Base-by-base conservation (phyloP, 2,888 invertebrate species). In the Matsumyia berberina region DNA sequence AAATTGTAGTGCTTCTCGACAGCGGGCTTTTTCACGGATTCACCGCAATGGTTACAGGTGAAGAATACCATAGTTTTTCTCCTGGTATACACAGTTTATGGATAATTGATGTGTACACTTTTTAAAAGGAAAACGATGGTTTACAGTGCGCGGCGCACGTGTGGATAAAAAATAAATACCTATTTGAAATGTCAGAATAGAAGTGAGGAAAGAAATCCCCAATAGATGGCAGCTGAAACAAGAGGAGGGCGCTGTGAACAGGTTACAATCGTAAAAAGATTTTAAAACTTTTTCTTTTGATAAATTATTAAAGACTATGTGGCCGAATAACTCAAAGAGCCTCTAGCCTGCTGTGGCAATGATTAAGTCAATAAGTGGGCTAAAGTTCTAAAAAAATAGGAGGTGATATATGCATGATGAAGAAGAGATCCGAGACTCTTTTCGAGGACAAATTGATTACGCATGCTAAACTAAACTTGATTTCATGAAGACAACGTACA, bases 21-120 rank as follows among this genome's bases (percentile, higher is more conserved):
- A 90, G 96, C 95, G 29, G 96, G 96, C 90, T 99, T 99, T 90
- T 98, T 97, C 37, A 98, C 92, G 42, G 97, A 95, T 82, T 97
- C 97, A 0, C 98, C 98, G 90, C 99, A 99, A 87, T 95, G 94
- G 88, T 96, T 96, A 91, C 99, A 99, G 9, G 96, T 96, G 91
- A 99, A 99, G 67, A 97, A 96, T 49, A 99, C 99, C 99, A 99
- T 79, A 12, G 66, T 12, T 55, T 62, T 64, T 31, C 19, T 67
- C 55, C 29, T 69, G 37, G 4, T 74, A 60, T 49, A 67, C 53
- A 55, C 51, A 66, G 29, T 33, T 49, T 39, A 3, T 24, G 15
- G n/a, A 39, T 37, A 29, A 51, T 19, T 44, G 39, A 29, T 42
- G 39, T 37, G 35, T 73, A 49, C 60, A 64, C 67, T 55, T 44